Evolutionary conservation across 1,140 invertebrate species (phyloP).

Genomic region (Bradynema listronoti): DNA sequence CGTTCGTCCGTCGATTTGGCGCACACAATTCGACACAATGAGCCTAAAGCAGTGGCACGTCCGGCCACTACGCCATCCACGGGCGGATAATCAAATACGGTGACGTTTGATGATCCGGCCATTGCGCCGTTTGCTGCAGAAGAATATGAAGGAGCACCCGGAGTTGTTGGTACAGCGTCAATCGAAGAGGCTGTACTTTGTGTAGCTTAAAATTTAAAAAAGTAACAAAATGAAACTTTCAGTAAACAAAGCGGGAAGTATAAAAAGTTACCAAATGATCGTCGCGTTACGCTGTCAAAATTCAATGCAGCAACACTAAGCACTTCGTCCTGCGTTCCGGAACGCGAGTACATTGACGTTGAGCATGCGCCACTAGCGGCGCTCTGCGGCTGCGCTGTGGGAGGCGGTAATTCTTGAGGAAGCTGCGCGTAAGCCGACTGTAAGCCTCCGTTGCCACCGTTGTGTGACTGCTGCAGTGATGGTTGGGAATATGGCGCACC

Average conservation of each 20-base stretch:
- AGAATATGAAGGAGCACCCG: not conserved
- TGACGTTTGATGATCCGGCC: slow-evolving; percentile 14
- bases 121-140: slow-evolving; percentile 6
- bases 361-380: slow-evolving; percentile 2
- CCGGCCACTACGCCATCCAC: slow-evolving; percentile 64
- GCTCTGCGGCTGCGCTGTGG: slow-evolving; percentile 9
- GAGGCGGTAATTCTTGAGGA: no score
- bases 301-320: no score
- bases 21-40: slow-evolving; percentile 87
- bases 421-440: no score
- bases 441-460: no score
- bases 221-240: not conserved
- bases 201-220: slow-evolving; percentile 9
- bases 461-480: no score
- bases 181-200: slow-evolving; percentile 25
- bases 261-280: no score
- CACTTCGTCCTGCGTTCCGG: not conserved
- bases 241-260: no score
- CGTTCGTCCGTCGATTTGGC: slow-evolving; percentile 90
- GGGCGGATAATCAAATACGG: slow-evolving; percentile 26
- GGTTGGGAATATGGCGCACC: no score
- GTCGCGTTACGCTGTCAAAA: no score
- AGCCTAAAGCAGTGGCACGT: slow-evolving; percentile 84
- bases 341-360: no score
- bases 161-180: slow-evolving; percentile 23